Evolutionary conservation across 2,888 invertebrate genomes (phyloP).

Genomic region (Omphaloscelis lunosa): DNA sequence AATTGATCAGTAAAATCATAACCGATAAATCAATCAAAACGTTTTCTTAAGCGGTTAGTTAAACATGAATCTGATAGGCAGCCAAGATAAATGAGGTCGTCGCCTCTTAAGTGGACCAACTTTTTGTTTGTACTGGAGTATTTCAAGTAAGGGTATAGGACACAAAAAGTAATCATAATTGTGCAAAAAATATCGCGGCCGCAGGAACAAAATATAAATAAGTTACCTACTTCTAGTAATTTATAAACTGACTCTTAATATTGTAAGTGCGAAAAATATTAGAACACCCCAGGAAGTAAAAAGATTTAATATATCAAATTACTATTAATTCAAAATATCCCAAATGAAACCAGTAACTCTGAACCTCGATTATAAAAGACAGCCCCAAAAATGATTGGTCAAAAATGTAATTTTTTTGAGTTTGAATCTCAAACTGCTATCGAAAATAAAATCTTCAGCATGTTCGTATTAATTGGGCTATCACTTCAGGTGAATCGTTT

Average conservation of each 20-base stretch:
- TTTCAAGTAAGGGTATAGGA: neutral
- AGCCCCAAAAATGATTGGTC: neutral
- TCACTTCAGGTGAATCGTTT: conserved; percentile 7
- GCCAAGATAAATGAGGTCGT: conserved; percentile 19
- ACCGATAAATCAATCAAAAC: conserved; percentile 26
- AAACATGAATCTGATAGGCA: conserved; percentile 32
- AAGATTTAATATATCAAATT: neutral
- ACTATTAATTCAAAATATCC: neutral
- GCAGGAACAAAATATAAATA: neutral
- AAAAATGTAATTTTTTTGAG: neutral
- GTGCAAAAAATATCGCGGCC: neutral
- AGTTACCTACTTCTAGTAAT: neutral
- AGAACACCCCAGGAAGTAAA: neutral
- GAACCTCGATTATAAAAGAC: neutral
- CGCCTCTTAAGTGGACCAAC: neutral
- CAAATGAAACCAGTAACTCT: neutral
- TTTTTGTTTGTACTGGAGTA: neutral
- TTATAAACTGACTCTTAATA: neutral
- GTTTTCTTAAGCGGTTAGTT: neutral
- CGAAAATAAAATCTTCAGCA: neutral
- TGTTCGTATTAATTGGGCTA: conserved; percentile 5
- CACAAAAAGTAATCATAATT: neutral
- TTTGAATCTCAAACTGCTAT: neutral
- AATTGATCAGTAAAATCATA: conserved; percentile 8
- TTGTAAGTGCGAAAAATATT: neutral